phyloP scores from a whole-genome alignment of 1,140 invertebrate genomes.

The Drosophila paulistorum region DNA sequence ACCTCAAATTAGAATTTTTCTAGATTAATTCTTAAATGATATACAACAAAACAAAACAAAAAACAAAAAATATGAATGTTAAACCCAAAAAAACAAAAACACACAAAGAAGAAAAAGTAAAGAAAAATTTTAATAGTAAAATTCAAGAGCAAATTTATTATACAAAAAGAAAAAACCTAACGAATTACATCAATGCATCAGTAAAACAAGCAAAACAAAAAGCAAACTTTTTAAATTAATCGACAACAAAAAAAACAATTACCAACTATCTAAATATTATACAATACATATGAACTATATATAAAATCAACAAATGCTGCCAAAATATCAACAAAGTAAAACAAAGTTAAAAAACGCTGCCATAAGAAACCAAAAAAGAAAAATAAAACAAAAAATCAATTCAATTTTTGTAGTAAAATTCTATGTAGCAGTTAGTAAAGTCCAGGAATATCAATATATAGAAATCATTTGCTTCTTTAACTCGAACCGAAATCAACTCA shows the following conservation, averaged over 20 bases:
- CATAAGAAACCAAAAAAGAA: constrained; percentile 5
- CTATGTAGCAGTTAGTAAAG: constrained; percentile 33
- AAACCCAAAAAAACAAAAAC: constrained; percentile 36
- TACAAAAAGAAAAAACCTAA: constrained; percentile 51
- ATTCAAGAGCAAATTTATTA: constrained; percentile 79
- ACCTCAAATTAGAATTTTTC: constrained; percentile 82
- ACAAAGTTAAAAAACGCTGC: constrained; percentile 37
- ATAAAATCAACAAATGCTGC: constrained; percentile 26
- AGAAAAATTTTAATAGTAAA: constrained; percentile 74
- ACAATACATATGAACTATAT: constrained; percentile 7
- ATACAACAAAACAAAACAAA: constrained; percentile 43
- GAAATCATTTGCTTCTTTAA: constrained; percentile 24
- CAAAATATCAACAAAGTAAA: constrained; percentile 9
- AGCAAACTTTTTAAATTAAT: constrained; percentile 15
- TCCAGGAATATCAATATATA: constrained; percentile 17
- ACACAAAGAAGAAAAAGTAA: constrained; percentile 7
- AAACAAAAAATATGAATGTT: constrained; percentile 30
- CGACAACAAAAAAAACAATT: constrained; percentile 18
- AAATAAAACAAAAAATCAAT: constrained; percentile 12
- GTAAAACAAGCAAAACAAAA: constrained; percentile 16
- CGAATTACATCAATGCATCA: constrained; percentile 58
- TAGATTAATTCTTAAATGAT: constrained; percentile 80
- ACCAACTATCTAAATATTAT: constrained; percentile 53
- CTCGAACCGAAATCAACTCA: constrained; percentile 45
- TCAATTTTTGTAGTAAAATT: constrained; percentile 56